A percentile compares a stretch with the other conserved stretches of the same genome.
Conservation (phyloP, 2,888 invertebrate species). For the Ceraclea dissimilis region DNA sequence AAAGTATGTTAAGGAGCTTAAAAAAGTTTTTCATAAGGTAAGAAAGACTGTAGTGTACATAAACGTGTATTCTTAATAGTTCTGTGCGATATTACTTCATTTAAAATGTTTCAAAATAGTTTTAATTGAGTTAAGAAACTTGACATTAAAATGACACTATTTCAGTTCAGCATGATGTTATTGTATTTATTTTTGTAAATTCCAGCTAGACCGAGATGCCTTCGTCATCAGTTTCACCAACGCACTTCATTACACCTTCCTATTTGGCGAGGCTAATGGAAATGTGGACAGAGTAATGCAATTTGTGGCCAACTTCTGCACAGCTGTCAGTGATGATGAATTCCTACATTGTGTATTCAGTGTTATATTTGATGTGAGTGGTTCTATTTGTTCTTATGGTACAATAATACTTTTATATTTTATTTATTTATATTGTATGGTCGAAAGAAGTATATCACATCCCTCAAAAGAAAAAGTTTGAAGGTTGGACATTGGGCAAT, state of each 20-base stretch:
- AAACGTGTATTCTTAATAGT: not conserved
- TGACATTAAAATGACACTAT: too few relatives aligned
- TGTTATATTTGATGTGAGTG: constrained; percentile 53
- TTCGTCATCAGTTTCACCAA: constrained; percentile 59
- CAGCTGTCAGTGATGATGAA: constrained; percentile 50
- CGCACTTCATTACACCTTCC: constrained; percentile 56
- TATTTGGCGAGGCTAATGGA: constrained; percentile 59
- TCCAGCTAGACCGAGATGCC: constrained; percentile 45
- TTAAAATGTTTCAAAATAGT: too few relatives aligned
- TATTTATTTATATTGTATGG: too few relatives aligned
- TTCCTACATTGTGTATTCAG: constrained; percentile 54
- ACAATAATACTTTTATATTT: too few relatives aligned
- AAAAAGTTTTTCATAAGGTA: constrained; percentile 56
- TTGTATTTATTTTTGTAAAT: constrained; percentile 21
- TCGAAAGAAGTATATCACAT: too few relatives aligned
- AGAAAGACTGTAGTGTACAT: constrained; percentile 26
- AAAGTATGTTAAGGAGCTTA: constrained; percentile 54
- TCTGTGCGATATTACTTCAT: not conserved
- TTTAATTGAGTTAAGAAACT: too few relatives aligned
- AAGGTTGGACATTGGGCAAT: too few relatives aligned
- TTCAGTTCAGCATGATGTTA: not conserved
- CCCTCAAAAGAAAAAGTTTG: too few relatives aligned
- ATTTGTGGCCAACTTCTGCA: constrained; percentile 65
- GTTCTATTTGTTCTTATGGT: too few relatives aligned
- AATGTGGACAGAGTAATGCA: constrained; percentile 60